Evolutionary conservation across 2,113 vertebrate species (phyloP), one percentile per base, ranked within the genome.

Genomic region (Mystacornis crossleyi): DNA sequence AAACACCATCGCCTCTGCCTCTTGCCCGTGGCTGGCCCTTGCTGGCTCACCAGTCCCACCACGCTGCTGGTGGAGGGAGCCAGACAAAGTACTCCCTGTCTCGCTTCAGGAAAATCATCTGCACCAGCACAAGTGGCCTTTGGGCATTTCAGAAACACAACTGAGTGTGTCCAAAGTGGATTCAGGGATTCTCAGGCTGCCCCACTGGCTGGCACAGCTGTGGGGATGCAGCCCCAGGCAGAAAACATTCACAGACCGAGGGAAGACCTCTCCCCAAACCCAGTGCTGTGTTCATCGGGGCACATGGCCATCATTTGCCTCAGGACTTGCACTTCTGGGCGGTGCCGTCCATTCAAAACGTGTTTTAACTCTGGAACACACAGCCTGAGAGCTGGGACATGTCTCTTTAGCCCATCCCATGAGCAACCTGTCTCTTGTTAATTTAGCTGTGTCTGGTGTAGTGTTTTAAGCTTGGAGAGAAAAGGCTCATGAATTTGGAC

Each of bases 31-130:
- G 18, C 36, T 71, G 36, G 12, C 2, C 3, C 38, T 12, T 66
- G 33, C 23, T 84, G 54, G 29, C n/a, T 79, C n/a, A 11, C 31
- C 10, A 6, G 66, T 69, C 28, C 24, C n/a, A 45, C 21, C 6
- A 4, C 0, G 0, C 3, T 61, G 36, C 36, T 1, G 0, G 4
- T 11, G 18, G 10, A 91, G 25, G 8, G 17, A 84, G 8, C 12
- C 1, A 3, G 38, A 15, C 5, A 60, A 33, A 81, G 4, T 5
- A 2, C 6, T 80, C 34, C 6, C 28, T n/a, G 8, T 29, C 11
- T 12, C 10, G 1, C 33, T 58, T 48, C 10, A 51, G 60, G 29
- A 84, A 24, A 47, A 34, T 33, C 12, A 47, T 18, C 21, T 57
- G n/a, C 6, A 7, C 21, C 28, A 61, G 15, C 8, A 53, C 12